phyloP scores from a whole-genome alignment of 2,113 vertebrate genomes.

The Eulemur rufifrons region DNA sequence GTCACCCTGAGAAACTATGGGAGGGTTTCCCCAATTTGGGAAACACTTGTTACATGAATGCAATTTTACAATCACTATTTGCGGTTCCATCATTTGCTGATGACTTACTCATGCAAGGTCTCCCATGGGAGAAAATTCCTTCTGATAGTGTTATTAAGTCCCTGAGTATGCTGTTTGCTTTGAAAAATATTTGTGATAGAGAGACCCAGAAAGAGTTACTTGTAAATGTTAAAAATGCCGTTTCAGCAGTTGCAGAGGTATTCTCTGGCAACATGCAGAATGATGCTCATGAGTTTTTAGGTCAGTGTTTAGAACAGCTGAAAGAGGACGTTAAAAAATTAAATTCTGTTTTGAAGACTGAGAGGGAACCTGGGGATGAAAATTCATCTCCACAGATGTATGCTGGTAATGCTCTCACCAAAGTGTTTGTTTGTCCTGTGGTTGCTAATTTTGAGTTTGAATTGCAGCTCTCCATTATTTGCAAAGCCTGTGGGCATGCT shows the following conservation, averaged over 20 bases:
- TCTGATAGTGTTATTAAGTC: slow-evolving; percentile 91
- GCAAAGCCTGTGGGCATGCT: slow-evolving; percentile 82
- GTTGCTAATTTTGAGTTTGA: slow-evolving; percentile 94
- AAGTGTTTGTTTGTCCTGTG: slow-evolving; percentile 91
- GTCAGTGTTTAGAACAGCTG: slow-evolving; percentile 94
- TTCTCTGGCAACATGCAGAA: slow-evolving; percentile 96
- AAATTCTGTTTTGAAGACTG: slow-evolving; percentile 89
- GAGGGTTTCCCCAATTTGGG: slow-evolving; percentile 93
- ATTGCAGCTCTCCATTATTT: slow-evolving; percentile 92
- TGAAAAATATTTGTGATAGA: slow-evolving; percentile 92
- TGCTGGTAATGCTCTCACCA: slow-evolving; percentile 82
- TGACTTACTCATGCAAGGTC: slow-evolving; percentile 92
- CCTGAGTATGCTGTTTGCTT: slow-evolving; percentile 92
- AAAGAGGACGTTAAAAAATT: slow-evolving; percentile 94
- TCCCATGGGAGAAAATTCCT: slow-evolving; percentile 92
- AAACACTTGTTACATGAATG: slow-evolving; percentile 98
- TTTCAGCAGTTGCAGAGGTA: slow-evolving; percentile 92
- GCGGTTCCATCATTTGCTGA: slow-evolving; percentile 93
- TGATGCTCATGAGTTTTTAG: slow-evolving; percentile 95
- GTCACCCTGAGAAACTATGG: not conserved
- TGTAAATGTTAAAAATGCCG: slow-evolving; percentile 92
- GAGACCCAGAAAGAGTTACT: slow-evolving; percentile 93
- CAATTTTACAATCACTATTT: slow-evolving; percentile 94
- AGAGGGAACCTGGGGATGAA: slow-evolving; percentile 80
- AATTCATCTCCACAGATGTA: not conserved